These are phyloP conservation scores for Boleophthalmus pectinirostris DNA, from an alignment of 2,113 vertebrate genomes.

Conservation along the genomic window DNA sequence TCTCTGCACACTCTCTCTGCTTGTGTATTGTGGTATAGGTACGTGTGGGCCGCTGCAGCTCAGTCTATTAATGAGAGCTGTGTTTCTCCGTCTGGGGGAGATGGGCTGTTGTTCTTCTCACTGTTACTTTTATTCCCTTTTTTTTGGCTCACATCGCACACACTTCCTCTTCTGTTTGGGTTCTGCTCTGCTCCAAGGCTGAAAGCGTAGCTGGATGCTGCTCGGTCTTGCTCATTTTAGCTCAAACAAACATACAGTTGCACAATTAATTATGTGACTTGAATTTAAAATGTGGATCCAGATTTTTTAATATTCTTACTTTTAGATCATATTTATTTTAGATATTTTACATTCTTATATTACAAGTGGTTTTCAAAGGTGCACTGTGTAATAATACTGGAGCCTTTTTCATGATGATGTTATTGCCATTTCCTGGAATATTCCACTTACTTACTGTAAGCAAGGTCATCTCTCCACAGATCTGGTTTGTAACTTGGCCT, in stretches of 20 bases:
- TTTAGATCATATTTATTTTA: too few species aligned
- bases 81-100: slow-evolving; percentile 63
- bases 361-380: too few species aligned
- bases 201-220: slow-evolving; percentile 65
- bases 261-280: neutral
- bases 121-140: slow-evolving; percentile 60
- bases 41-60: slow-evolving; percentile 54
- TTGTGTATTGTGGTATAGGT: slow-evolving; percentile 42
- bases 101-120: slow-evolving; percentile 61
- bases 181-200: slow-evolving; percentile 52
- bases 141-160: slow-evolving; percentile 17
- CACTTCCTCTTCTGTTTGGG: slow-evolving; percentile 40
- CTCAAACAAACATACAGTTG: slow-evolving; percentile 28
- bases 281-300: too few species aligned
- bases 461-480: too few species aligned
- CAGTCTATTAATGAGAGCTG: slow-evolving; percentile 69
- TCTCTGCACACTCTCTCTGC: slow-evolving; percentile 31
- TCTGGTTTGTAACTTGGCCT: too few species aligned
- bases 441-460: too few species aligned
- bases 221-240: slow-evolving; percentile 33
- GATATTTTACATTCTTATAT: too few species aligned
- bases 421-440: too few species aligned
- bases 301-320: too few species aligned
- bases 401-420: too few species aligned
- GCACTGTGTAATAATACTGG: too few species aligned